These are phyloP conservation scores for Sipha maydis DNA, from an alignment of 2,888 invertebrate genomes.

Conservation along the genomic window DNA sequence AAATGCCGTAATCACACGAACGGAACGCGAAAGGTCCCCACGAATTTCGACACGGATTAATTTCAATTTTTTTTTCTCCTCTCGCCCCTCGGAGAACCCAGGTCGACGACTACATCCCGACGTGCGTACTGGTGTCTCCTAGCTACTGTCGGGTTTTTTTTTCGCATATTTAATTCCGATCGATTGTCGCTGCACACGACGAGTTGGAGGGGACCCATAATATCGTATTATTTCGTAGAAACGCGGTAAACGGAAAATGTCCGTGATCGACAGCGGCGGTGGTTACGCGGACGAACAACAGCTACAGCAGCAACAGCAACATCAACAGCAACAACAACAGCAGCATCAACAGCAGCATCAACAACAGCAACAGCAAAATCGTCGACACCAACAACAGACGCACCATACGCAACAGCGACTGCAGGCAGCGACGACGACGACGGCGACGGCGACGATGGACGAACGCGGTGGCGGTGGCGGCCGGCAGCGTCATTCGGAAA, in stretches of 20 bases:
- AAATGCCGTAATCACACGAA: not conserved
- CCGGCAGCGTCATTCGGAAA: slow-evolving; percentile 67
- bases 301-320: slow-evolving; percentile 48
- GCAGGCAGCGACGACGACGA: slow-evolving; percentile 18
- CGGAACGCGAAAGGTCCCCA: not conserved
- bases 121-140: no score
- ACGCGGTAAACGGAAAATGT: slow-evolving; percentile 2
- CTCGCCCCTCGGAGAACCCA: no score
- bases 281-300: slow-evolving; percentile 39
- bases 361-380: slow-evolving; percentile 55
- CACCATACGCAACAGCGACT: slow-evolving; percentile 31
- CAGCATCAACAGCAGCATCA: slow-evolving; percentile 43
- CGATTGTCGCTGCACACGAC: no score
- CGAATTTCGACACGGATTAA: not conserved
- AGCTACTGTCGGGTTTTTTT: no score
- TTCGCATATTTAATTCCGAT: no score
- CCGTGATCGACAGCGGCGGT: slow-evolving; percentile 30
- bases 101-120: no score
- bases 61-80: no score
- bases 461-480: slow-evolving; percentile 50
- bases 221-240: not conserved
- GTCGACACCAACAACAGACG: slow-evolving; percentile 61
- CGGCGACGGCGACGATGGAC: slow-evolving; percentile 35
- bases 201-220: not conserved
- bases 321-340: slow-evolving; percentile 54